Conservation (phyloP, 2,113 vertebrate species). For the Mormyrus iriodes region DNA sequence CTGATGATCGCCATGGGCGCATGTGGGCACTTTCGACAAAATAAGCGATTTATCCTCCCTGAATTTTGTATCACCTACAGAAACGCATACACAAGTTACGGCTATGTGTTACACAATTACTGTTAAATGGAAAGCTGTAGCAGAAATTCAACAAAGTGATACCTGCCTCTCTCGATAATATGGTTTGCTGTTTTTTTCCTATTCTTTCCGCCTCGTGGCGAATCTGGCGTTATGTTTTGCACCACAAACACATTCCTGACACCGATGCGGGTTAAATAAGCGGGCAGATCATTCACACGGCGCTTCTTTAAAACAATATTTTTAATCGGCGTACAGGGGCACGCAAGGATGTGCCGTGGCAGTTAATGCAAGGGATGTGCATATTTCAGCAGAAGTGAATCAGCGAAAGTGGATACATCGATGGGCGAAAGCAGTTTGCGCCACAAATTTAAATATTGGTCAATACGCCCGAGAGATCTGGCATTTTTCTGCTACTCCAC, state of each 20-base stretch:
- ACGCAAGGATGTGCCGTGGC: neutral
- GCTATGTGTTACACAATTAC: neutral
- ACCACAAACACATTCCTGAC: conserved; percentile 16
- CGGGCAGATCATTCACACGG: neutral
- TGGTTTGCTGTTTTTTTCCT: conserved; percentile 7
- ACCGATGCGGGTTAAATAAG: neutral
- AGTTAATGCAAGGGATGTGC: neutral
- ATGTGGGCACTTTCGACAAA: conserved; percentile 58
- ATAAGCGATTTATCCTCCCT: conserved; percentile 22
- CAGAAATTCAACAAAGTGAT: neutral
- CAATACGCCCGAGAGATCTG: neutral
- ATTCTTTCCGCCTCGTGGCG: conserved; percentile 6
- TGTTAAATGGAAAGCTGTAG: neutral
- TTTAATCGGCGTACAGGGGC: no score
- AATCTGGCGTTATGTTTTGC: conserved; percentile 12
- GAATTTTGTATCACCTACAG: neutral
- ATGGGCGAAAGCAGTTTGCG: neutral
- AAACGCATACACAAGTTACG: neutral
- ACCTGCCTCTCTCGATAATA: neutral
- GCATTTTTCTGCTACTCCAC: neutral
- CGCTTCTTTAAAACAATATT: neutral
- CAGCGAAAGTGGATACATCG: conserved; percentile 23
- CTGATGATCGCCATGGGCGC: conserved; percentile 44
- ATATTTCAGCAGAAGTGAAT: conserved; percentile 21
- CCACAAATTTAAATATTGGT: conserved; percentile 28